Base-by-base conservation (phyloP, 2,113 vertebrate species). In the Spea bombifrons region DNA sequence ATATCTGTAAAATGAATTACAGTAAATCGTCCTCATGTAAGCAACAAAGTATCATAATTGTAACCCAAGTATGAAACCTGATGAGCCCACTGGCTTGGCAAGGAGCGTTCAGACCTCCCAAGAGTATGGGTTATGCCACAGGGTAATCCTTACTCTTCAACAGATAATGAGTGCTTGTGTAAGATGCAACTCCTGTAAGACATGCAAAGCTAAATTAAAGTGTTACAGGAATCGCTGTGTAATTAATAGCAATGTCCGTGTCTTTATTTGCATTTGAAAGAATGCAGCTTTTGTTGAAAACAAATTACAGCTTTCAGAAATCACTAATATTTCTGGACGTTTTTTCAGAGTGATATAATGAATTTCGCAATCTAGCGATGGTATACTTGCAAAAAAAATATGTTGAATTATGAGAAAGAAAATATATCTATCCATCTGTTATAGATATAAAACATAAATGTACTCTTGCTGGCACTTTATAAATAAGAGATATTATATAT, bases 11-110 rank as follows among this genome's bases (percentile, higher is more conserved):
- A 30, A 30, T 30, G 30, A 30, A 30, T 30, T 30, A 30, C 30
- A 30, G 30, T 30, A 30, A 30, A 30, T 30, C 30, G 1, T 30
- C 30, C 30, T 30, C 30, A 30, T 30, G 30, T n/a, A n/a, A n/a
- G n/a, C n/a, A n/a, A 30, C 30, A 30, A 30, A 30, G 30, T 30
- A 30, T 30, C 30, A 30, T 30, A 70, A 69, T 63, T 69, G 57
- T 70, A 59, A 59, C 7, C 8, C 9, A 30, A 77, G 66, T 2
- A 77, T 69, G 66, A 77, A 61, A 59, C 65, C 3, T 17, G 16
- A 66, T 75, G 47, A 17, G 50, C n/a, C 55, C 16, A n/a, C 15
- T 44, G 55, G 47, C 47, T 52, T 8, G 30, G 47, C n/a, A 17
- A 47, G 13, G 15, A 76, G 13, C 30, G 59, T 15, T 53, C n/a